Evolutionary conservation across 2,888 invertebrate genomes (phyloP).

Genomic region (Leucoma salicis): DNA sequence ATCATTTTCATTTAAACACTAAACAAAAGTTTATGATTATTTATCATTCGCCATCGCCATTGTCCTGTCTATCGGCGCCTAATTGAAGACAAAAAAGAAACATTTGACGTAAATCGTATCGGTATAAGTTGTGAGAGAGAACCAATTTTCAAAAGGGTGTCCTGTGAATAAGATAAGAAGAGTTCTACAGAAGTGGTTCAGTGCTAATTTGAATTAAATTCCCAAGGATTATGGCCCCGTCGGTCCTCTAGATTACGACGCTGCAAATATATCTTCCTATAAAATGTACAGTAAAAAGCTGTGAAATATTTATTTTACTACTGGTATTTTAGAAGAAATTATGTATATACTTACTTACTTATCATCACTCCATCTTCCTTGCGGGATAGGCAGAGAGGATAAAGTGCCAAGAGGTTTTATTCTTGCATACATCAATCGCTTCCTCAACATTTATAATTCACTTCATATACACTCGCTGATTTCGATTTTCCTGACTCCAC

Average conservation of each 20-base stretch:
- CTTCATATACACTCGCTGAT: too few species aligned
- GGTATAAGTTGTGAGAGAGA: slow-evolving; percentile 19
- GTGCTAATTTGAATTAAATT: slow-evolving; percentile 62
- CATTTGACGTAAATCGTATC: slow-evolving; percentile 22
- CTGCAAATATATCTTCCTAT: slow-evolving; percentile 8
- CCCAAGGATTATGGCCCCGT: slow-evolving; percentile 41
- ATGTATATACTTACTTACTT: too few species aligned
- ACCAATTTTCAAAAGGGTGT: slow-evolving; percentile 29
- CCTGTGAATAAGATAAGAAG: slow-evolving; percentile 42
- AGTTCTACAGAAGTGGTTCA: slow-evolving; percentile 37
- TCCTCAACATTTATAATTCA: too few species aligned
- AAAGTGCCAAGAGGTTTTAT: too few species aligned
- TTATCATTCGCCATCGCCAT: background rate
- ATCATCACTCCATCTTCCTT: too few species aligned
- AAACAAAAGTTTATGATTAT: too few species aligned
- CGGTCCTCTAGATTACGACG: slow-evolving; percentile 38
- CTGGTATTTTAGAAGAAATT: background rate
- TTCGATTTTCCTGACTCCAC: too few species aligned
- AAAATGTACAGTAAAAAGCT: slow-evolving; percentile 4
- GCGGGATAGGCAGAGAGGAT: too few species aligned
- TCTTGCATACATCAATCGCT: too few species aligned
- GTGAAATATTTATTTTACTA: slow-evolving; percentile 1
- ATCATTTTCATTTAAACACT: too few species aligned
- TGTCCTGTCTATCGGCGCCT: slow-evolving; percentile 2
- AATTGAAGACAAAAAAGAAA: slow-evolving; percentile 11